Base-by-base conservation (phyloP, 2,888 invertebrate genomes). In the Caenorhabditis macrosperma region DNA sequence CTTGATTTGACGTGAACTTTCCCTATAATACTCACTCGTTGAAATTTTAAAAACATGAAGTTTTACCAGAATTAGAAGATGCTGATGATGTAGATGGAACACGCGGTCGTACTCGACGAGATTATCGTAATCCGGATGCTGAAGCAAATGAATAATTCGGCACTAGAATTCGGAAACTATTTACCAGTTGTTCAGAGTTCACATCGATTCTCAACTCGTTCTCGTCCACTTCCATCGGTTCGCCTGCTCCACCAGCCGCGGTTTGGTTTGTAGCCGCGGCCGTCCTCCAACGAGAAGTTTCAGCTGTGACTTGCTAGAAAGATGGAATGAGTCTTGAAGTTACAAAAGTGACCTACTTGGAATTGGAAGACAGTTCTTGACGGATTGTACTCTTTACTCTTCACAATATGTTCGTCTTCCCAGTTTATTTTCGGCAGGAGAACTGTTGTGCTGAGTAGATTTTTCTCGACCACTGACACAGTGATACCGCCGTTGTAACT, bases 171-270 rank as follows among this genome's bases (percentile, higher is more conserved):
- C 17, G 48, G 2, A 20, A 52, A 24, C 35, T n/a, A 57, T n/a
- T n/a, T n/a, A 64, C 52, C 55, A 67, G 0, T 12, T 38, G 28
- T 17, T 33, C 68, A 12, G 52, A 26, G 2, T 55, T 38, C 28
- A 69, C 68, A 28, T 74, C 61, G n/a, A 79, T 46, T 46, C 68
- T 79, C 68, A 79, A 26, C 10, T 69, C 71, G 46, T 77, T 77
- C 28, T 61, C 61, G 41, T 78, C 78, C 0, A 61, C 71, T 61
- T 72, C 72, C 72, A 72, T 72, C 15, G 55, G 52, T n/a, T 71
- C 63, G 4, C n/a, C 60, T 26, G 6, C 54, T 22, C 24, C 26
- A 20, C n/a, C 33, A 12, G 57, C 5, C 7, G 38, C 67, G 26
- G 24, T 4, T 26, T 20, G n/a, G 6, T 5, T 5, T 44, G 22